Base-by-base conservation (phyloP, 2,888 invertebrate genomes). In the Idaea straminata region DNA sequence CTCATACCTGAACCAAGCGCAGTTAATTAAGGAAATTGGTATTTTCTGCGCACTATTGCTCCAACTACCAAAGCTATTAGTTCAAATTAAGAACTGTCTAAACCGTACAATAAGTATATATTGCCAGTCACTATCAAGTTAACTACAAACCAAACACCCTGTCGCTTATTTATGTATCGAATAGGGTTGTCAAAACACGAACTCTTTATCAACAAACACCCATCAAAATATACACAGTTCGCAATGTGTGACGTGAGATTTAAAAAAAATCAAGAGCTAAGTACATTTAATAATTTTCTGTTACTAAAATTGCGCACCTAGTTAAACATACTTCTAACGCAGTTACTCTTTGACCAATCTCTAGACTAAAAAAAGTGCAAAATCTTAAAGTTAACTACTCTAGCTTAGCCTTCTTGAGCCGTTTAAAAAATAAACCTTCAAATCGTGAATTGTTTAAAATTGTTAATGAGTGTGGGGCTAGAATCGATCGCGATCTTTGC, bases 11-110 rank as follows among this genome's bases (percentile, higher is more conserved):
- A 86, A 87, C 71, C 82, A 76, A 82, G 77, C 82, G 83, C 83
- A 83, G 87, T 92, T 92, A 91, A 92, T 92, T 92, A 92, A 90
- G 89, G 91, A 92, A 92, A 92, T 92, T 92, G 92, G 88, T 88
- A 86, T 91, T 92, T 92, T 91, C 87, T 89, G 85, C 83, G 80
- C 84, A 80, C 84, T 84, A 86, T 86, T 88, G 89, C 88, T 89
- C 90, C 89, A 88, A 83, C 86, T 82, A 83, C 83, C 83, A 81
- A 85, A 88, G 89, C 92, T 92, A 92, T 92, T 92, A 92, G 89
- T 91, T 89, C 87, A 89, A 91, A 92, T 92, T 92, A 92, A 87
- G 87, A 89, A 84, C 86, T 87, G 87, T 84, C 85, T 83, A 81
- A 77, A 74, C 74, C 77, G 77, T 75, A 77, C 77, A 77, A 79